A percentile compares a stretch with the other conserved stretches of the same genome.
Evolutionary conservation across 2,888 invertebrate species (phyloP).

Genomic region (Apamea monoglypha): DNA sequence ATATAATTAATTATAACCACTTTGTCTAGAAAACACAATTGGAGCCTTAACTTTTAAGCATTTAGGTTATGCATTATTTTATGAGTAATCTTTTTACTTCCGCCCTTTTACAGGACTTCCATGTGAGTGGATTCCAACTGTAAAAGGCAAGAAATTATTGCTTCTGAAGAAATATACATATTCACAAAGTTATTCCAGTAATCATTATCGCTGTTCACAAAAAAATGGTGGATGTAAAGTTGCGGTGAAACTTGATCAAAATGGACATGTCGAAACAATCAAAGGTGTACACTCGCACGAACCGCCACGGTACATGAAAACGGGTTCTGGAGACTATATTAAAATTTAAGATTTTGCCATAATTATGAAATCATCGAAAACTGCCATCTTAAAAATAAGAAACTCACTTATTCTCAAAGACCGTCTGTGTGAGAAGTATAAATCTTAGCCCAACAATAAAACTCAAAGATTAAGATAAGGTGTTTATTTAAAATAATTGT

Average conservation of each 20-base stretch:
- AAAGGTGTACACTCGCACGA: constrained; percentile 11
- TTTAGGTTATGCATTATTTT: too few species aligned
- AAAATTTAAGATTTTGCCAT: constrained; percentile 4
- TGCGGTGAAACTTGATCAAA: constrained; percentile 5
- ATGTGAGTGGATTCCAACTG: constrained; percentile 5
- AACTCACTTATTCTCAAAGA: neutral
- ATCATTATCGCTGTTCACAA: constrained; percentile 15
- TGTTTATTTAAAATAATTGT: neutral
- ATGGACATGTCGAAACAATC: constrained; percentile 2
- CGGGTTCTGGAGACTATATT: neutral
- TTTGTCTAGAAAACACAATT: neutral
- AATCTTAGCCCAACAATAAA: too few species aligned
- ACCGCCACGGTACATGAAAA: constrained; percentile 20
- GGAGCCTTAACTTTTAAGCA: neutral
- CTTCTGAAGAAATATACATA: constrained; percentile 13
- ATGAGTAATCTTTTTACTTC: neutral
- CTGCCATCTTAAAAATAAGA: neutral
- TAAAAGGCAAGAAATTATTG: constrained; percentile 9
- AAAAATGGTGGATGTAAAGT: constrained; percentile 30
- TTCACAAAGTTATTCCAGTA: constrained; percentile 1
- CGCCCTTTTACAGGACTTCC: neutral
- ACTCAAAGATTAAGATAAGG: neutral
- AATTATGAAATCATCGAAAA: neutral
- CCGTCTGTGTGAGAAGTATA: neutral
- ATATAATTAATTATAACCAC: neutral